Base-by-base conservation (phyloP, 2,797 vertebrate species). In the Anabas testudineus region DNA sequence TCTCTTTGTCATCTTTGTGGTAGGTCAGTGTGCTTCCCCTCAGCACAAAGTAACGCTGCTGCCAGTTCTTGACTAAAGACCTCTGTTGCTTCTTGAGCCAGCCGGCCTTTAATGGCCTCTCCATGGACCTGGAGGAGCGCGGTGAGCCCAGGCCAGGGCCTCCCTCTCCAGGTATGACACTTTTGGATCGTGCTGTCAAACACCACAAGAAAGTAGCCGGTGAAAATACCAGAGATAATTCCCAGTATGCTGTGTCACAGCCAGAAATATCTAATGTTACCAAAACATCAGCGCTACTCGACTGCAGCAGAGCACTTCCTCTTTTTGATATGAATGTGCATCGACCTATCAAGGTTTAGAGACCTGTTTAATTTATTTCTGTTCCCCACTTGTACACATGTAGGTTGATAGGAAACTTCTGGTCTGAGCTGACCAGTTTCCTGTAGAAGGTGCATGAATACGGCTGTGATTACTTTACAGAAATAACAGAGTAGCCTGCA, bases 41-140 rank as follows among this genome's bases (percentile, higher is more conserved):
- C 28, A 99, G 88, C 72, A 97, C 96, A 28, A 99, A 98, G 91
- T 95, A 99, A 5, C 95, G 90, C 39, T 95, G 94, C 83, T 99
- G 97, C 98, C 98, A 99, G 91, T 97, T 98, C 90, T 96, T 98
- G 39, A 99, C 96, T 1, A 99, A 93, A 64, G 96, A 96, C 74
- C 96, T 92, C 87, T 99, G 97, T 82, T 98, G 97, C 85, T 98
- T 99, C 87, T 96, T 97, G 76, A 99, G 90, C 97, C 97, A 99
- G 66, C 98, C 98, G 0, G 95, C 90, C 88, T 97, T 98, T 75
- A 96, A 88, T 0, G 97, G 96, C 72, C 94, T 93, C 81, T 98
- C 96, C 88, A 94, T 91, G 0, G 92, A 84, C 74, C 77, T 91
- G 74, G 88, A 76, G 46, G 88, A 88, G 14, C 81, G 67, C 0